Percentiles rank a stretch among this genome's conserved stretches.
These are phyloP conservation scores for Xiphophorus hellerii DNA, from an alignment of 2,113 vertebrate genomes.

Conservation along the genomic window DNA sequence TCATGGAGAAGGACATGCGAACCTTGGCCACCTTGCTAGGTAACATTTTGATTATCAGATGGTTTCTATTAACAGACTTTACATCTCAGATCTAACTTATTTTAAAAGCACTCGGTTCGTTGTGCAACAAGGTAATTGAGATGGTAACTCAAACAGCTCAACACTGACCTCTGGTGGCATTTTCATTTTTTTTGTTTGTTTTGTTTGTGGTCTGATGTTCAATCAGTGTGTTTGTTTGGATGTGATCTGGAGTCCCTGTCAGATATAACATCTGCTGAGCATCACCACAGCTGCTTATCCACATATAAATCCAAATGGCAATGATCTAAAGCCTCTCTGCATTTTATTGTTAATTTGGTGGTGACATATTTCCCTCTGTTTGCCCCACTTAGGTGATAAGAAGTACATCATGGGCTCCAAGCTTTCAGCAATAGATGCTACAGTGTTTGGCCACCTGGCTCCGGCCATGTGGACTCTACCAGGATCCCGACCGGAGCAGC, in stretches of 20 bases:
- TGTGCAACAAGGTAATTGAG: neutral
- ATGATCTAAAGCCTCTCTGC: neutral
- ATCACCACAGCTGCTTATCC: neutral
- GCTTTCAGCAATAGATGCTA: conserved; percentile 91
- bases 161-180: conserved; percentile 52
- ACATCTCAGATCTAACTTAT: neutral
- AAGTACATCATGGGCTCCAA: conserved; percentile 96
- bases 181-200: neutral
- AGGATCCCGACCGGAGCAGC: conserved; percentile 91
- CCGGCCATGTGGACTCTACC: conserved; percentile 98
- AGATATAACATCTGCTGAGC: neutral
- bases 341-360: neutral
- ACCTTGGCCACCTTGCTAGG: conserved; percentile 92
- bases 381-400: conserved; percentile 86
- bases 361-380: neutral
- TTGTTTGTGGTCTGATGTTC: neutral
- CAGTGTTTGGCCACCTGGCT: conserved; percentile 94
- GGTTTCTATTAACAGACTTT: neutral
- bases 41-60: conserved; percentile 51
- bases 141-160: neutral
- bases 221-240: neutral
- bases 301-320: neutral
- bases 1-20: conserved; percentile 99
- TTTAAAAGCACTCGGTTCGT: neutral
- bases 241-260: neutral